Evolutionary conservation across 2,888 invertebrate species (phyloP).

Genomic region (Tipula helvola): DNA sequence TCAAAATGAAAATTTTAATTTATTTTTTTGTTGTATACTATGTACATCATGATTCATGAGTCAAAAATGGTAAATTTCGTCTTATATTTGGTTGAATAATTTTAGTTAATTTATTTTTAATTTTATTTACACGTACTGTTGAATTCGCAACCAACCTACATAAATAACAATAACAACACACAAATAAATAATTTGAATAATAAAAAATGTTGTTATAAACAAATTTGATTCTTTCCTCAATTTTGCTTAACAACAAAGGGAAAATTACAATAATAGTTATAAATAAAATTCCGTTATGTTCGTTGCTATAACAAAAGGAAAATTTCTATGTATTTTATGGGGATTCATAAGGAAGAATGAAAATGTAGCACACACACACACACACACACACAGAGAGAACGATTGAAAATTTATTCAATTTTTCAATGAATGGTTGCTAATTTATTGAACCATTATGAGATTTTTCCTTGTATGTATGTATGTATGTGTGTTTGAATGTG

Average conservation of each 20-base stretch:
- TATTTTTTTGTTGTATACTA: background rate
- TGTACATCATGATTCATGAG: background rate
- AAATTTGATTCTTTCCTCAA: background rate
- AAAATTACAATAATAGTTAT: background rate
- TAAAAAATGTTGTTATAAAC: background rate
- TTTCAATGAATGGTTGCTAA: background rate
- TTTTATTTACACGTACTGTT: background rate
- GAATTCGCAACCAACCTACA: background rate
- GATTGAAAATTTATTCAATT: background rate
- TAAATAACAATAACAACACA: background rate
- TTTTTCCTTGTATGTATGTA: background rate
- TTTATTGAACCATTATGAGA: background rate
- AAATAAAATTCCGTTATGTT: background rate
- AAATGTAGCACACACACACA: background rate
- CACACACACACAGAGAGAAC: background rate
- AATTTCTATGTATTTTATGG: background rate
- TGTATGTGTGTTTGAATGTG: too few species aligned
- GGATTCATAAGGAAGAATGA: background rate
- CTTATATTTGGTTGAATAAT: background rate
- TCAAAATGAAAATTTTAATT: background rate
- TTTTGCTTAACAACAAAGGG: background rate
- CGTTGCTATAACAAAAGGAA: background rate
- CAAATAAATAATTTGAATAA: background rate
- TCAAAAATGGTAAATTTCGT: background rate
- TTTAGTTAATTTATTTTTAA: background rate